Base-by-base conservation (phyloP, 2,797 vertebrate species). In the Tolypeutes matacus region DNA sequence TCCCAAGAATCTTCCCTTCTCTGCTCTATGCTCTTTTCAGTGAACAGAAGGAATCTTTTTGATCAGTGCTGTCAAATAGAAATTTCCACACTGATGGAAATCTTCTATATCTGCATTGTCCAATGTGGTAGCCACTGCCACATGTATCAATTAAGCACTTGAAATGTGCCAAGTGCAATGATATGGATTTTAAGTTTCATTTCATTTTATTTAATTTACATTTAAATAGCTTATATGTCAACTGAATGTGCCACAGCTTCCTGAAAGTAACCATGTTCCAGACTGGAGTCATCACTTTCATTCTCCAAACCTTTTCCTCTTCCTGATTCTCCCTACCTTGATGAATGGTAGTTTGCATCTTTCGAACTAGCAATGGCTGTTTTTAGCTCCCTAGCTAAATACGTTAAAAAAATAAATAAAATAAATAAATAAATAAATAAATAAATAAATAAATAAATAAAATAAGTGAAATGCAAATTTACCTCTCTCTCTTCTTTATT, bases 331-430 rank as follows among this genome's bases (percentile, higher is more conserved):
- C n/a, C n/a, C n/a, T n/a, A n/a, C n/a, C n/a, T n/a, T n/a, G n/a
- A n/a, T n/a, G n/a, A n/a, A n/a, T n/a, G n/a, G n/a, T n/a, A n/a
- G n/a, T 98, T 60, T 99, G 98, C 97, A 98, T 98, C 97, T 99
- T 99, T 98, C 98, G 98, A 98, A 98, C 98, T 96, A 98, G 96
- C 95, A 98, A 98, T 20, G 98, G 98, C 91, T 97, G 98, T 97
- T 98, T 98, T 3, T 98, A 92, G 8, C 31, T 88, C 27, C 53
- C 34, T 17, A 46, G 65, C n/a, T 5, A 39, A 23, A 56, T 5
- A 60, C 46, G 88, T 89, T 42, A n/a, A 64, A 60, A 4, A 53
- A 18, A 2, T 23, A 46, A 46, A 64, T 65, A 3, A 72, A 94
- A 20, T 34, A 23, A 92, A 1, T 3, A 39, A 39, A 7, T 39